Percentiles rank a stretch among this genome's conserved stretches.
Conservation (phyloP, 2,888 invertebrate genomes). For the Acleris holmiana region DNA sequence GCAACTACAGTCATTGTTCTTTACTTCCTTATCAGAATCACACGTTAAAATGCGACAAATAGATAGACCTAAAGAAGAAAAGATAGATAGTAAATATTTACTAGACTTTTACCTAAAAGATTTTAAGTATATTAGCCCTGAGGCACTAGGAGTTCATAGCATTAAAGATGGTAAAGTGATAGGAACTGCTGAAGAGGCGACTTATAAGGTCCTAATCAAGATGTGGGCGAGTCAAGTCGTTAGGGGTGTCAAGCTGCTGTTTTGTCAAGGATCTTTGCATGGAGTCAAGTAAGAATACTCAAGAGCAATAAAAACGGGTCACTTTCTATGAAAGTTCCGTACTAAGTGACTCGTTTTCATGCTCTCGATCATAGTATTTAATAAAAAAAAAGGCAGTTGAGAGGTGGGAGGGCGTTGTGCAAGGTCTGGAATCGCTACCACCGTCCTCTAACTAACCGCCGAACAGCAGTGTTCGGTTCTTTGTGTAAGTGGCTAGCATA, state of each 20-base stretch:
- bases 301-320: too few species aligned
- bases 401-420: too few species aligned
- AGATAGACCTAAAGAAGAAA: slow-evolving; percentile 39
- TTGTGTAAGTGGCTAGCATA: too few species aligned
- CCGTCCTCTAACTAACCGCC: too few species aligned
- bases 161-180: slow-evolving; percentile 32
- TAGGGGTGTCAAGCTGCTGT: slow-evolving; percentile 71
- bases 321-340: too few species aligned
- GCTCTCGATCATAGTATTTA: too few species aligned
- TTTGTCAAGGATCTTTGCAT: slow-evolving; percentile 74
- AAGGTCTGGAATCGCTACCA: too few species aligned
- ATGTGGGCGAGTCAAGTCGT: slow-evolving; percentile 63
- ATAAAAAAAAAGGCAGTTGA: too few species aligned
- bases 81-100: slow-evolving; percentile 52
- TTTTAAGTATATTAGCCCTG: slow-evolving; percentile 68
- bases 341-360: too few species aligned
- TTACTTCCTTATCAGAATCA: neutral
- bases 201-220: slow-evolving; percentile 39
- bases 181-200: slow-evolving; percentile 40
- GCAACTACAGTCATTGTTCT: neutral
- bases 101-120: slow-evolving; percentile 71
- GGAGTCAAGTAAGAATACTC: slow-evolving; percentile 81
- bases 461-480: too few species aligned
- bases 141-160: slow-evolving; percentile 48
- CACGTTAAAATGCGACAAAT: neutral